Base-by-base conservation (phyloP, 2,113 vertebrate genomes). In the Kobus ellipsiprymnus region DNA sequence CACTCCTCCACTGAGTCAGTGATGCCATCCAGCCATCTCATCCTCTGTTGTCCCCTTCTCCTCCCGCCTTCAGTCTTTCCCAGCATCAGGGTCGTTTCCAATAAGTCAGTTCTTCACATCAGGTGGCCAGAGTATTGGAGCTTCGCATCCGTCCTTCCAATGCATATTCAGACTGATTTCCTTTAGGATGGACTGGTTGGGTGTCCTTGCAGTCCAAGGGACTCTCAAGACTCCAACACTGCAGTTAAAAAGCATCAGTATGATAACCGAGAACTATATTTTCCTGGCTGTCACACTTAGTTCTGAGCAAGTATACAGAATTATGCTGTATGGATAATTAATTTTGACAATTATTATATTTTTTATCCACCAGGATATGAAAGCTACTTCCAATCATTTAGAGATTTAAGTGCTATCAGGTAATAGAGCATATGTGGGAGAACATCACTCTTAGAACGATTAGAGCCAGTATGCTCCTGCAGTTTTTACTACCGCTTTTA, bases 331-430 rank as follows among this genome's bases (percentile, higher is more conserved):
- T 21, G 6, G n/a, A 90, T 87, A 74, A 87, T 71, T 84, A 33
- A 40, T 90, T n/a, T 84, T 81, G 74, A 54, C 27, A 52, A 54
- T 57, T 60, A n/a, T 50, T 93, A 57, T 11, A 29, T 40, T 93
- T 50, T 90, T 91, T 84, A 64, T 44, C 2, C 46, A 87, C 21
- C 33, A 81, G 46, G 59, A 94, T 91, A 87, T 94, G 40, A 60
- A 77, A 94, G 17, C 40, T 77, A 10, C 48, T 82, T 92, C 3
- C 85, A 90, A 80, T 90, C 30, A n/a, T n/a, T 92, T 59, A 82
- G 27, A 93, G 29, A 80, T 67, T 83, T 90, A 40, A 94, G 57
- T 89, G 3, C 30, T 83, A 71, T 78, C n/a, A 27, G 44, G 10
- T 62, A 19, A 92, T 71, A 36, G 48, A 50, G 36, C 19, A n/a